Evolutionary conservation across 2,113 vertebrate species (phyloP).

Genomic region (Saimiri boliviensis): DNA sequence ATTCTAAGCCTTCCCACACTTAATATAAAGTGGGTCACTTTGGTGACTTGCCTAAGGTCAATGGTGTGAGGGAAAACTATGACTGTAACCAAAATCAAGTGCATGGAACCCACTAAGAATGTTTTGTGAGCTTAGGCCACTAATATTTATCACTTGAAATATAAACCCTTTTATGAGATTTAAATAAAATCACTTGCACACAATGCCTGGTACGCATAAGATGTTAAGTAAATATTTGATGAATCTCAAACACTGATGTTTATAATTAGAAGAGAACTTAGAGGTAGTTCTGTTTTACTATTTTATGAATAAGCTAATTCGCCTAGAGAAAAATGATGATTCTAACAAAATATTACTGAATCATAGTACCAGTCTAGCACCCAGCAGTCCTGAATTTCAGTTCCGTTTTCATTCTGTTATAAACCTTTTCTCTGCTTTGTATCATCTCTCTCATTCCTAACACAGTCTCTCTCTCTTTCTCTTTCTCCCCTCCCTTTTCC

Average conservation of each 20-base stretch:
- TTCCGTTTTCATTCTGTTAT: background rate
- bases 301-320: background rate
- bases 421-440: background rate
- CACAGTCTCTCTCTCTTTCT: too few relatives aligned
- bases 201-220: background rate
- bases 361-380: background rate
- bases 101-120: background rate
- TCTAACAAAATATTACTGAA: background rate
- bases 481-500: background rate
- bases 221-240: background rate
- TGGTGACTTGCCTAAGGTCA: background rate
- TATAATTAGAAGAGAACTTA: background rate
- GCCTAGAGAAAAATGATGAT: background rate
- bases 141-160: background rate
- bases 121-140: background rate
- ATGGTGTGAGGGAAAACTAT: background rate
- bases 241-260: background rate
- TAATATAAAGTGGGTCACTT: background rate
- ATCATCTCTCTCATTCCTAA: background rate
- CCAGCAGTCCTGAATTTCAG: background rate
- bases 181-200: background rate
- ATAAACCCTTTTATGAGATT: background rate
- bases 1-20: background rate
- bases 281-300: background rate
- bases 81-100: background rate